phyloP scores from a whole-genome alignment of 2,113 vertebrate species.

The Lota lota region DNA sequence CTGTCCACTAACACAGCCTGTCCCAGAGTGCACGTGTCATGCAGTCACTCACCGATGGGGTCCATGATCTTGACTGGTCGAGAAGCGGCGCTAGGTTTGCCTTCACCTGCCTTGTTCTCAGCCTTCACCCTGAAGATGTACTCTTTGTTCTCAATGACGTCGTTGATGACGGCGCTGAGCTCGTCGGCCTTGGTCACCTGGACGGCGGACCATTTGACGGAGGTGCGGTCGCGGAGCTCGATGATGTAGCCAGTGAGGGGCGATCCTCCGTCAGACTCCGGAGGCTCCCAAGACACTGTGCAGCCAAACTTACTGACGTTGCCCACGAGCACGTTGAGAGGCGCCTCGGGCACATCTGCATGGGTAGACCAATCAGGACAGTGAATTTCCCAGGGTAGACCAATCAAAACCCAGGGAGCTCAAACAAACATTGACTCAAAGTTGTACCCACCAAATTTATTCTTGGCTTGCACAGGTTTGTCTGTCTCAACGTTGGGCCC shows the following conservation, averaged over 20 bases:
- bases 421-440: background rate
- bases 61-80: constrained; percentile 92
- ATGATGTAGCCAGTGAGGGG: constrained; percentile 90
- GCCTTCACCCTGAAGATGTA: constrained; percentile 97
- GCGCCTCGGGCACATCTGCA: constrained; percentile 91
- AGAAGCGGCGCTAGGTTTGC: constrained; percentile 92
- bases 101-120: constrained; percentile 90
- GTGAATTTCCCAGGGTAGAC: background rate
- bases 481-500: constrained; percentile 91
- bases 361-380: constrained; percentile 24
- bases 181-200: constrained; percentile 84
- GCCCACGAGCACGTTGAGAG: constrained; percentile 85
- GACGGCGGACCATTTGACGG: constrained; percentile 89
- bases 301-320: constrained; percentile 91
- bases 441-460: constrained; percentile 87
- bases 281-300: constrained; percentile 90
- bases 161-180: constrained; percentile 83
- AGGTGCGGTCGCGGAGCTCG: constrained; percentile 89
- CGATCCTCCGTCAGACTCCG: constrained; percentile 88
- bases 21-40: background rate
- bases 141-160: constrained; percentile 98
- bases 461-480: constrained; percentile 90
- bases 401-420: background rate
- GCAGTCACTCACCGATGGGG: constrained; percentile 81
- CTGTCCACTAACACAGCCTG: background rate